phyloP scores from a whole-genome alignment of 2,888 invertebrate species.

The Idaea aversata region DNA sequence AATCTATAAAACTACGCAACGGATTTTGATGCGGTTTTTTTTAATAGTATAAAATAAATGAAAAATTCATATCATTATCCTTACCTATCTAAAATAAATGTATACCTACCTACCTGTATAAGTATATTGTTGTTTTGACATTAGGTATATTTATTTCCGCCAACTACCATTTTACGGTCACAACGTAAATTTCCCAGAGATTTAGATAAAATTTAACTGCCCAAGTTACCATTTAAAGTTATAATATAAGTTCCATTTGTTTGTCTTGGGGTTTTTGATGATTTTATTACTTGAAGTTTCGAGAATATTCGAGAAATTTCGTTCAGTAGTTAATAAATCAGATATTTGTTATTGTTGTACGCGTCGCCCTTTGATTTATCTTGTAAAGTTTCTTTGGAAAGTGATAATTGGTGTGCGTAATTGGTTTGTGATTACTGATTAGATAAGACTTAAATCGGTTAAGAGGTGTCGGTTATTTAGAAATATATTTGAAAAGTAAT shows the following conservation, averaged over 20 bases:
- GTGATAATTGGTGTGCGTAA: neutral
- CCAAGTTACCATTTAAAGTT: slow-evolving; percentile 32
- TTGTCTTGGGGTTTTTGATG: slow-evolving; percentile 29
- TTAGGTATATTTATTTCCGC: neutral
- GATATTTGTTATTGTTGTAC: neutral
- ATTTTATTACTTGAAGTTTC: slow-evolving; percentile 22
- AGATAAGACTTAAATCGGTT: neutral
- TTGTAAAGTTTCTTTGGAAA: neutral
- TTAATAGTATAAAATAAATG: no score
- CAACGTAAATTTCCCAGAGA: slow-evolving; percentile 41
- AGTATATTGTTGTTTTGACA: neutral
- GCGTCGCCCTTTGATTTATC: neutral
- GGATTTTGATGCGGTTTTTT: no score
- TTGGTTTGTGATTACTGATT: neutral
- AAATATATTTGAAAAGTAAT: no score
- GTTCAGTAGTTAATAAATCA: neutral
- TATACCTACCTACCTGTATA: no score
- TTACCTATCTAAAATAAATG: no score
- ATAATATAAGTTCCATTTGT: slow-evolving; percentile 26
- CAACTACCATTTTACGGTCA: slow-evolving; percentile 36
- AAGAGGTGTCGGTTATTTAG: neutral
- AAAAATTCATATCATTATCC: no score
- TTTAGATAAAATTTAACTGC: slow-evolving; percentile 38
- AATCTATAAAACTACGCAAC: no score
- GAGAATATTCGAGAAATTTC: slow-evolving; percentile 2